Percentiles rank a stretch among this genome's conserved stretches.
These are phyloP conservation scores for Protonibea diacanthus DNA, from an alignment of 2,797 vertebrate species.

Conservation along the genomic window DNA sequence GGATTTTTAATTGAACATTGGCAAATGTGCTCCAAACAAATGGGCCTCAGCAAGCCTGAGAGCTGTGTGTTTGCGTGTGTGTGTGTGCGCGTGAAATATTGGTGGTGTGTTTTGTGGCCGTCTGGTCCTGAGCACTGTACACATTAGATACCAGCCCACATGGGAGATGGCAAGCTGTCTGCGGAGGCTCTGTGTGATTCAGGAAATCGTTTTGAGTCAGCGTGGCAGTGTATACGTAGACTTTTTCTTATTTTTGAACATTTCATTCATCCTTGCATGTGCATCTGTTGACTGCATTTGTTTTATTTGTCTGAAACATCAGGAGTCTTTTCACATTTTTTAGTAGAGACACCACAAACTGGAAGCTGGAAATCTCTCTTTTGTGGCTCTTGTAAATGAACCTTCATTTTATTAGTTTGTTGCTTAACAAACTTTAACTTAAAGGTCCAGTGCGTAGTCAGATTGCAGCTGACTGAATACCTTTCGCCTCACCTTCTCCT, in stretches of 20 bases:
- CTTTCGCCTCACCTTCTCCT: too few species aligned
- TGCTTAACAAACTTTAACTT: background rate
- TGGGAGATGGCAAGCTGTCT: constrained; percentile 63
- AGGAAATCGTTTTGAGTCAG: constrained; percentile 41
- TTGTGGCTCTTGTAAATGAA: background rate
- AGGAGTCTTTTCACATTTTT: constrained; percentile 2
- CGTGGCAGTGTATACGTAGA: constrained; percentile 22
- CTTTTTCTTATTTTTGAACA: constrained; percentile 6
- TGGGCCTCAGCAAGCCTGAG: constrained; percentile 57
- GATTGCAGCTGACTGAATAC: too few species aligned
- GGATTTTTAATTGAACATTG: constrained; percentile 84
- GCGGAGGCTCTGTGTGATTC: constrained; percentile 57
- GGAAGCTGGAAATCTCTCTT: background rate
- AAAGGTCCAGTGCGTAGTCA: too few species aligned
- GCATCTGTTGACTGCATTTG: background rate
- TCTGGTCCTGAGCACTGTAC: constrained; percentile 68
- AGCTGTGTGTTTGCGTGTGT: constrained; percentile 51
- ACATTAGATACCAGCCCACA: constrained; percentile 65
- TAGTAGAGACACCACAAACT: background rate
- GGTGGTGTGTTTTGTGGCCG: constrained; percentile 57
- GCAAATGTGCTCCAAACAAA: constrained; percentile 80
- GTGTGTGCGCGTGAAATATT: constrained; percentile 64
- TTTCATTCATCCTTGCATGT: constrained; percentile 5
- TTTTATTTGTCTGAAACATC: constrained; percentile 10
- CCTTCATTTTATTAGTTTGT: background rate